These are phyloP conservation scores for Hydrolagus colliei DNA, from an alignment of 2,797 vertebrate genomes.

Conservation along the genomic window DNA sequence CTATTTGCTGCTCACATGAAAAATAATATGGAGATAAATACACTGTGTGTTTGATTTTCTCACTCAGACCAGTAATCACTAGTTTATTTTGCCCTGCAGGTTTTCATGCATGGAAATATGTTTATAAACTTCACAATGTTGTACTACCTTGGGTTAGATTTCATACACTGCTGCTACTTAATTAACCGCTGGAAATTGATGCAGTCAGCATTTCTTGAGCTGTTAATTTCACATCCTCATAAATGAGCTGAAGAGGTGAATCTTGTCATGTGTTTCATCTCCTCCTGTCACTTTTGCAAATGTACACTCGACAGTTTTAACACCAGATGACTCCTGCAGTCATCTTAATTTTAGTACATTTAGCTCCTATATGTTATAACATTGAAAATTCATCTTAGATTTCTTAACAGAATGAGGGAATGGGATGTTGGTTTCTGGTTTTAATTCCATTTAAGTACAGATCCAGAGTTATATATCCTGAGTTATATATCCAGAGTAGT, in stretches of 20 bases:
- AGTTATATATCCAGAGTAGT: not conserved
- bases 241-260: not conserved
- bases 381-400: slow-evolving; percentile 4
- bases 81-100: not conserved
- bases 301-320: not conserved
- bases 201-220: not conserved
- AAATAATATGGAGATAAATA: slow-evolving; percentile 51
- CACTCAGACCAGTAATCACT: not conserved
- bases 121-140: not conserved
- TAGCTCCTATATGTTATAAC: not conserved
- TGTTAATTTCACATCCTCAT: slow-evolving; percentile 4
- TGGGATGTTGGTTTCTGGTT: not conserved
- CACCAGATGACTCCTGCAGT: not conserved
- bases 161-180: not conserved
- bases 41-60: not conserved
- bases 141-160: not conserved
- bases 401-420: not conserved
- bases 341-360: not conserved
- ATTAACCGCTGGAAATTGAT: not conserved
- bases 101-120: not conserved
- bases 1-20: slow-evolving; percentile 57
- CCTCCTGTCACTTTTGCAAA: not conserved
- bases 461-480: not conserved
- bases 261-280: not conserved
- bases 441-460: not conserved